Evolutionary conservation across 1,140 invertebrate genomes (phyloP).

Genomic region (Periplaneta americana): DNA sequence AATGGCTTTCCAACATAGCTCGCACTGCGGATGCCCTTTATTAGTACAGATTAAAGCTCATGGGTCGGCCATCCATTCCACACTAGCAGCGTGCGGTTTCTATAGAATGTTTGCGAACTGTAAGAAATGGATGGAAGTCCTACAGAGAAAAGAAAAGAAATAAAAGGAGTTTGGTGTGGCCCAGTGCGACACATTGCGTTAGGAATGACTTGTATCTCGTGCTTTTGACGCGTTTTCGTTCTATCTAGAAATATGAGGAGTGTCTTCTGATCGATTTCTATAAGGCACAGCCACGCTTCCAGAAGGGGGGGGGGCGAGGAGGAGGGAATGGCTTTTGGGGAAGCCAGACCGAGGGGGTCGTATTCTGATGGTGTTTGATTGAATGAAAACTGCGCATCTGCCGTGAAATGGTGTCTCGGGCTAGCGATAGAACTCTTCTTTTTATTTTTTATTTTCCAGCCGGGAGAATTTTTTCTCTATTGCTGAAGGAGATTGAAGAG

Average conservation of each 20-base stretch:
- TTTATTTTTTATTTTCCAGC: background rate
- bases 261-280: background rate
- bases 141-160: background rate
- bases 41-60: no score
- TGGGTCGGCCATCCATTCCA: no score
- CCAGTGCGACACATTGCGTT: background rate
- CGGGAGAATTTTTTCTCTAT: background rate
- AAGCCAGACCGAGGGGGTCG: background rate
- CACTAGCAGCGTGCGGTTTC: no score
- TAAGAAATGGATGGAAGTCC: background rate
- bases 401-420: background rate
- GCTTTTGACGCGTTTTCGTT: background rate
- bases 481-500: background rate
- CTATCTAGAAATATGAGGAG: background rate
- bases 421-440: background rate
- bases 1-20: no score
- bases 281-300: background rate
- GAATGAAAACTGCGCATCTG: background rate
- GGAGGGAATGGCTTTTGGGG: no score
- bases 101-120: background rate
- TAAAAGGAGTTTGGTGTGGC: background rate
- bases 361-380: background rate
- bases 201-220: background rate
- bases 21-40: no score
- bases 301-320: background rate